Base-by-base conservation (phyloP, 2,797 vertebrate species). In the Gymnodraco acuticeps region DNA sequence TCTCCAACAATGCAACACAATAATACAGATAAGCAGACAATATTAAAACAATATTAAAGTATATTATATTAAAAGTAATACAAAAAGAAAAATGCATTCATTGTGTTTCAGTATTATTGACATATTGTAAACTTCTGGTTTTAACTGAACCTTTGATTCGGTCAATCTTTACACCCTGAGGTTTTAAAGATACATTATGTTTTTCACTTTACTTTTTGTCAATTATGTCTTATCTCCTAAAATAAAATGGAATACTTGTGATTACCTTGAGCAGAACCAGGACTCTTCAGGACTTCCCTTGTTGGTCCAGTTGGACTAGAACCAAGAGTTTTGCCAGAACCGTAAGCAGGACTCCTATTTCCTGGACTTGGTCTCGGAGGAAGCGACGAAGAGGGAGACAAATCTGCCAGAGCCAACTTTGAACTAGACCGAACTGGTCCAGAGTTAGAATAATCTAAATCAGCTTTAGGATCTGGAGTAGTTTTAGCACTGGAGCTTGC, bases 231-330 rank as follows among this genome's bases (percentile, higher is more conserved):
- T n/a, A n/a, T n/a, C 20, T 17, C 45, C 12, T 45, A 45, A 27
- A 7, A 47, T 20, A 15, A 47, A n/a, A 58, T 20, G 10, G 2
- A 23, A 31, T 45, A 0, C 12, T 43, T 33, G 19, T 27, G 17
- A 15, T 85, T 87, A 92, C 91, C 87, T 89, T 62, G 9, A 83
- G 23, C 33, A 64, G 77, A 76, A 68, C 48, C 53, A 20, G 62
- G 68, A 74, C 77, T 80, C 65, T 16, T 79, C 61, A 27, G 67
- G 27, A 55, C 27, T 7, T 69, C 70, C 47, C 8, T 51, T 41
- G 61, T 69, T 46, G 65, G 45, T 65, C 45, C 70, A 53, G 19
- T 2, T 1, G 10, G 48, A 71, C n/a, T 8, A 51, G 55, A 41
- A 63, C 60, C 59, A 62, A 74, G 52, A 56, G 17, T 41, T 78